Conservation (phyloP, 2,113 vertebrate genomes). For the Otocyon megalotis region DNA sequence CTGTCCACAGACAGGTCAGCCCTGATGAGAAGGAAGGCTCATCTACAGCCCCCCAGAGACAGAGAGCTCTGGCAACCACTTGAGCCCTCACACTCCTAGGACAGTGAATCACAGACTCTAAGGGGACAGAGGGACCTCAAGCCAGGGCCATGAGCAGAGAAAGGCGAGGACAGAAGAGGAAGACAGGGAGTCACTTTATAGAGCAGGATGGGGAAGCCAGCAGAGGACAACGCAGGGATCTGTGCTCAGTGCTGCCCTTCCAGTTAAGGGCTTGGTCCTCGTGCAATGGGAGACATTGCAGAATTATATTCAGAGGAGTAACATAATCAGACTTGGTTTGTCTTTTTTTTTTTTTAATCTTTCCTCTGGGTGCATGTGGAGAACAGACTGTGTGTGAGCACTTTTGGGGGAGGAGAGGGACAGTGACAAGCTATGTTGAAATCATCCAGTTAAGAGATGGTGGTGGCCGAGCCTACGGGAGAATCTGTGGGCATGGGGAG, state of each 20-base stretch:
- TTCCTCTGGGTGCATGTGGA: background rate
- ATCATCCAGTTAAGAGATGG: background rate
- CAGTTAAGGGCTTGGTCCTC: background rate
- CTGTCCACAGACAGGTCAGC: background rate
- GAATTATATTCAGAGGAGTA: background rate
- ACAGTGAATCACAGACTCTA: background rate
- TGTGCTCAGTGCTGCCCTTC: background rate
- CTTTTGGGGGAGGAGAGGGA: background rate
- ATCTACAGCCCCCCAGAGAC: background rate
- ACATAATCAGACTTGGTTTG: background rate
- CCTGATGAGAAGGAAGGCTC: accelerated
- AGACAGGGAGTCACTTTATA: background rate
- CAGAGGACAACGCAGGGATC: accelerated
- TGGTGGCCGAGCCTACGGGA: background rate
- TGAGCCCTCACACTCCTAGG: background rate
- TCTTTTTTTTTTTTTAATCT: background rate
- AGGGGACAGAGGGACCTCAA: background rate
- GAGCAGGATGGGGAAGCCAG: background rate
- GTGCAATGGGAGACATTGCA: accelerated
- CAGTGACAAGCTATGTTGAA: background rate
- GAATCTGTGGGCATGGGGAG: accelerated
- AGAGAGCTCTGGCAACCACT: background rate
- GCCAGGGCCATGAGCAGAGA: background rate
- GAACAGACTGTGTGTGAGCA: background rate
- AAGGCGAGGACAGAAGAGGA: background rate